These are phyloP conservation scores for Gonatopus flavifemur DNA, from an alignment of 1,140 invertebrate species.

Conservation along the genomic window DNA sequence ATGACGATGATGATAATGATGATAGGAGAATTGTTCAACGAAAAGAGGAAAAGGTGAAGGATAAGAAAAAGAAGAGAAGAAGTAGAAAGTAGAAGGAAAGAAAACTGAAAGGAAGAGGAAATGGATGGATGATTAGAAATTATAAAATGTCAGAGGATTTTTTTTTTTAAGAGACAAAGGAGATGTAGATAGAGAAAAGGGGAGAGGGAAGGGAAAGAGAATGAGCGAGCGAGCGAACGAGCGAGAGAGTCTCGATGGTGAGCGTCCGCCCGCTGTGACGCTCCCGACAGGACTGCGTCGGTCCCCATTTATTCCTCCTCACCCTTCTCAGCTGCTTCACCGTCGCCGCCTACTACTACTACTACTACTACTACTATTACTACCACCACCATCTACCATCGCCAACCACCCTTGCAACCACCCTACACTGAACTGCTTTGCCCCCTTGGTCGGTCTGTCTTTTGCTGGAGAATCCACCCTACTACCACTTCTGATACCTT, in stretches of 20 bases:
- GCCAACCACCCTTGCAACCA: constrained; percentile 14
- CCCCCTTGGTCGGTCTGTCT: constrained; percentile 13
- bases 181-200: constrained; percentile 14
- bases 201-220: constrained; percentile 9
- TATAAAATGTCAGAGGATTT: no score
- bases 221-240: constrained; percentile 23
- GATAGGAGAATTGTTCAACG: no score
- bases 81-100: background rate
- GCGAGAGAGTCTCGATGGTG: constrained; percentile 34
- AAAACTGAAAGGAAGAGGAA: constrained; percentile 10
- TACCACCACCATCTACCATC: constrained; percentile 25
- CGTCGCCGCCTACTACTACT: constrained; percentile 14
- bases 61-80: background rate
- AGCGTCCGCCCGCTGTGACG: constrained; percentile 50
- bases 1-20: no score
- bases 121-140: background rate
- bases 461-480: no score
- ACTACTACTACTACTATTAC: constrained; percentile 14
- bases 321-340: constrained; percentile 25
- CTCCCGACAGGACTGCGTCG: constrained; percentile 56
- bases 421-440: constrained; percentile 1
- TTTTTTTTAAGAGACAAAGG: constrained; percentile 1
- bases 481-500: no score
- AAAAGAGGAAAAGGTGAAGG: background rate
- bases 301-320: constrained; percentile 40